Base-by-base conservation (phyloP, 2,113 vertebrate genomes). In the Albula goreensis region DNA sequence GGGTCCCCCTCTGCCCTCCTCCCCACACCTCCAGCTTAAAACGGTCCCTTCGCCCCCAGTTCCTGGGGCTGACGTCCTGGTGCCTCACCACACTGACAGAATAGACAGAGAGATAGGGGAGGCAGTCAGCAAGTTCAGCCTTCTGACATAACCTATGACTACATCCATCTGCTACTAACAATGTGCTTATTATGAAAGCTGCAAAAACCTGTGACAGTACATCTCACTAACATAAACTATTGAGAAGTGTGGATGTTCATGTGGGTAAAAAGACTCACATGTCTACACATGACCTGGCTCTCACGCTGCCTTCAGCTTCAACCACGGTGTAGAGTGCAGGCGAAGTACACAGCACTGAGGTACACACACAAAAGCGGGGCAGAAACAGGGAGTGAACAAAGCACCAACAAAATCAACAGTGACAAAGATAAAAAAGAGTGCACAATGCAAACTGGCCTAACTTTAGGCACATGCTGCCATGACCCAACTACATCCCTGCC, bases 21-120 rank as follows among this genome's bases (percentile, higher is more conserved):
- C 93, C 92, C 60, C 86, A 92, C 13, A 95, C 90, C 51, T 94
- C 93, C 87, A 95, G 88, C 22, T 93, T 91, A 86, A 95, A 94
- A 13, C 91, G 90, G 84, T 94, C 93, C 74, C 89, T 88, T 83
- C 91, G 78, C 5, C 92, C 92, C 86, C 89, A 91, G 82, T 93
- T 91, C 48, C 83, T 87, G 78, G 89, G 85, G 74, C 89, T 88
- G 60, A 92, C 89, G 48, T 94, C 92, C 87, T 90, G 86, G 19
- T 94, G 93, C 80, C 93, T 92, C 77, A 93, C 93, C 57, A 94
- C 93, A 84, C 94, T 94, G 87, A 22, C 82, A 17, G 80, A 41
- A 82, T 41, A 41, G 77, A 90, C 49, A 82, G 48, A 50, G 41
- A 78, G 50, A 81, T 56, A 85, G 41, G n/a, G 74, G 83, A 51